A percentile compares a stretch with the other conserved stretches of the same genome.
phyloP scores from a whole-genome alignment of 2,797 vertebrate species.

The Centropyge bicolor region DNA sequence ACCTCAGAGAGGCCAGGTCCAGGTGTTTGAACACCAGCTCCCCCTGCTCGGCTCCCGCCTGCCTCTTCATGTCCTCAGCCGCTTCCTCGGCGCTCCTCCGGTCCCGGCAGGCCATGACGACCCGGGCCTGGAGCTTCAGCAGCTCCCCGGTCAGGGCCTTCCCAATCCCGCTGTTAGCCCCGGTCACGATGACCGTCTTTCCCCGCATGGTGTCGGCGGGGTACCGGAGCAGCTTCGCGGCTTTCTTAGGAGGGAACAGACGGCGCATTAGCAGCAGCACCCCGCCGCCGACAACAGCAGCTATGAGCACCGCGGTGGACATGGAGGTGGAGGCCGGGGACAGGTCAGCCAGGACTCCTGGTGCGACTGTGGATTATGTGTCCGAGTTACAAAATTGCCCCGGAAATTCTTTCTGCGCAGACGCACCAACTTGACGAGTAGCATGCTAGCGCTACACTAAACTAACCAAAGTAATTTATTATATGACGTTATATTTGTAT shows the following conservation, averaged over 20 bases:
- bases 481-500: too few species aligned
- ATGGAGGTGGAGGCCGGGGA: constrained; percentile 46
- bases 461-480: too few species aligned
- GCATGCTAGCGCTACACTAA: fast-evolving
- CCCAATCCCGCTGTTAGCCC: constrained; percentile 94
- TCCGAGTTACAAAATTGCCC: constrained; percentile 11
- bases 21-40: constrained; percentile 89
- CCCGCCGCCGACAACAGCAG: constrained; percentile 86
- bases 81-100: constrained; percentile 87
- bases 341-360: fast-evolving
- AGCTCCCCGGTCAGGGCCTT: constrained; percentile 91
- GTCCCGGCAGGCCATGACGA: constrained; percentile 95
- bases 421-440: background rate
- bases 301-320: constrained; percentile 79
- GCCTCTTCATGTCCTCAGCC: constrained; percentile 85
- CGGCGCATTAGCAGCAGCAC: constrained; percentile 85
- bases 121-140: constrained; percentile 89
- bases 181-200: constrained; percentile 95
- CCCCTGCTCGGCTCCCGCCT: constrained; percentile 81
- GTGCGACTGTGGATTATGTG: background rate
- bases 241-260: constrained; percentile 73
- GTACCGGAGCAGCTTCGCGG: constrained; percentile 60
- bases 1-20: constrained; percentile 91
- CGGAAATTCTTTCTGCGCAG: constrained; percentile 37
- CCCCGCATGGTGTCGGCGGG: constrained; percentile 84